Percentiles rank a stretch among this genome's conserved stretches.
These are phyloP conservation scores for Phalloptychus januarius DNA, from an alignment of 2,797 vertebrate species.

Conservation along the genomic window DNA sequence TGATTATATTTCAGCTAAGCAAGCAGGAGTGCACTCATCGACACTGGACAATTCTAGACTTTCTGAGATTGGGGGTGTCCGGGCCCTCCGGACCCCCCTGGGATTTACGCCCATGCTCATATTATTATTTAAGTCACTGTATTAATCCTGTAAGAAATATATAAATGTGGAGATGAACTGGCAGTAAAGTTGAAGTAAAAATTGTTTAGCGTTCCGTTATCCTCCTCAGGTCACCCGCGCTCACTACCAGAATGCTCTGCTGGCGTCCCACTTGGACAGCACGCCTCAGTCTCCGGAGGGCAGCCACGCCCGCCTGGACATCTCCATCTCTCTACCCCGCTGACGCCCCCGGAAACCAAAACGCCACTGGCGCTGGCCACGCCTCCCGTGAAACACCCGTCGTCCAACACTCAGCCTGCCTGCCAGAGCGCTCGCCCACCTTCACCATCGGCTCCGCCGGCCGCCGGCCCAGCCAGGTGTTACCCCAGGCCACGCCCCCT, in stretches of 20 bases:
- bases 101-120: too few species aligned
- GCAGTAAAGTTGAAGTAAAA: not conserved
- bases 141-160: not conserved
- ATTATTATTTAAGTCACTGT: not conserved
- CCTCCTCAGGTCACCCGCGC: slow-evolving; percentile 86
- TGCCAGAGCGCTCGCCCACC: slow-evolving; percentile 21
- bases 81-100: too few species aligned
- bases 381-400: slow-evolving; percentile 49
- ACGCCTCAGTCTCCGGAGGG: slow-evolving; percentile 88
- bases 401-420: slow-evolving; percentile 34
- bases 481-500: slow-evolving; percentile 52
- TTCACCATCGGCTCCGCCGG: slow-evolving; percentile 31
- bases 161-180: not conserved
- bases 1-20: not conserved
- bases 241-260: slow-evolving; percentile 93
- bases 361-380: slow-evolving; percentile 61
- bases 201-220: not conserved
- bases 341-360: slow-evolving; percentile 46
- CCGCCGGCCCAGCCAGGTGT: slow-evolving; percentile 51
- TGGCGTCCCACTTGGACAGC: slow-evolving; percentile 91
- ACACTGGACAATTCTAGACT: too few species aligned
- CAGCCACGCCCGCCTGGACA: slow-evolving; percentile 69
- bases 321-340: slow-evolving; percentile 50
- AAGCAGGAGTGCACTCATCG: not conserved
- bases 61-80: too few species aligned